A percentile compares a stretch with the other conserved stretches of the same genome.
Evolutionary conservation across 2,888 invertebrate species (phyloP).

Genomic region (Polydrusus cervinus): DNA sequence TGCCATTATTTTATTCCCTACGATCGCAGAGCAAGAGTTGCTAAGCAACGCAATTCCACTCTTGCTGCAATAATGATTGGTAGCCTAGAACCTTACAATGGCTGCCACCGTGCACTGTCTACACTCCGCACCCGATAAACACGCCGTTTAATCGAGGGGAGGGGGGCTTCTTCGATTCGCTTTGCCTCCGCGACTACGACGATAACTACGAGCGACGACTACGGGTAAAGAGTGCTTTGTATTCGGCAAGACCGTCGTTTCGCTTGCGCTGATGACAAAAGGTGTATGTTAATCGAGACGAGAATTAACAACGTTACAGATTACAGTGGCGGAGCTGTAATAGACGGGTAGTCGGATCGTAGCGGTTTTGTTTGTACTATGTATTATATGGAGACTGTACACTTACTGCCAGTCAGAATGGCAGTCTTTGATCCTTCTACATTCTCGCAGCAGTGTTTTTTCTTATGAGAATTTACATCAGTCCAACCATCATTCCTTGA

Average conservation of each 20-base stretch:
- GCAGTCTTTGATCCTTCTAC: too few species aligned
- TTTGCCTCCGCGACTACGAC: constrained; percentile 37
- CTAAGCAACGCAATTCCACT: constrained; percentile 71
- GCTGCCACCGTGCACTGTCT: constrained; percentile 66
- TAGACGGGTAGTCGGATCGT: not conserved
- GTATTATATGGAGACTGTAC: too few species aligned
- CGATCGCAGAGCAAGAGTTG: constrained; percentile 62
- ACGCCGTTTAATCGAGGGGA: constrained; percentile 63
- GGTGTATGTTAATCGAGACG: constrained; percentile 43
- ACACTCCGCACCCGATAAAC: constrained; percentile 68
- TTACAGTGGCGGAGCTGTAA: constrained; percentile 33
- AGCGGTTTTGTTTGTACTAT: too few species aligned
- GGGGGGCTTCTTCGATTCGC: constrained; percentile 50
- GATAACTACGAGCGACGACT: constrained; percentile 31
- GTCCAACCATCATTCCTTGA: too few species aligned
- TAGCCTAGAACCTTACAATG: constrained; percentile 70
- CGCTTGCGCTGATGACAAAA: constrained; percentile 45
- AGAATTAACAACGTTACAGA: constrained; percentile 32
- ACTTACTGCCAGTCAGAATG: too few species aligned
- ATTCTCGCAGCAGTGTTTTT: too few species aligned
- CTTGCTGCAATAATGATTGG: constrained; percentile 72
- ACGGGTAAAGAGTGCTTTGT: constrained; percentile 44
- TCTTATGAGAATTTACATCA: too few species aligned
- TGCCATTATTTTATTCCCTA: constrained; percentile 31
- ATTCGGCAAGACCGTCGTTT: constrained; percentile 42